These are phyloP conservation scores for Candidula unifasciata DNA, from an alignment of 2,888 invertebrate genomes.

Conservation along the genomic window DNA sequence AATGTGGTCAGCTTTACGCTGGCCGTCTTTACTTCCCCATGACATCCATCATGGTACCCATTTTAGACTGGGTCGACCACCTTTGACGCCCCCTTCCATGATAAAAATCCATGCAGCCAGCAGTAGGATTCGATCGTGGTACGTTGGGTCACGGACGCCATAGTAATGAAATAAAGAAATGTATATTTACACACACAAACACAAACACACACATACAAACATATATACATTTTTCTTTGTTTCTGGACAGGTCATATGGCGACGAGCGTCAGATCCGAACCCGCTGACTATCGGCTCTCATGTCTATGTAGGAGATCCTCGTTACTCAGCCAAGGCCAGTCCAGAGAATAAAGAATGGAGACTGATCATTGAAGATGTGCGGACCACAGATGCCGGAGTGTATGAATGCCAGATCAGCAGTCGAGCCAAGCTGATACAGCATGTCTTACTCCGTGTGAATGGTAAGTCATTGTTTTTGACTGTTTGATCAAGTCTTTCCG, in stretches of 20 bases:
- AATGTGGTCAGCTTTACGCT: too few relatives aligned
- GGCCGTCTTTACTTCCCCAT: too few relatives aligned
- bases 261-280: conserved; percentile 66
- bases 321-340: conserved; percentile 60
- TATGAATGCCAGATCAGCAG: conserved; percentile 72
- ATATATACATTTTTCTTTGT: neutral
- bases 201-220: too few relatives aligned
- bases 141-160: neutral
- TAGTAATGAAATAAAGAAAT: neutral
- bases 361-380: conserved; percentile 65
- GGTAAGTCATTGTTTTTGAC: too few relatives aligned
- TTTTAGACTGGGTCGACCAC: too few relatives aligned
- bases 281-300: conserved; percentile 68
- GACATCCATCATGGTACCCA: too few relatives aligned
- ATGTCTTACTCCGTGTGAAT: conserved; percentile 60
- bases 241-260: conserved; percentile 66
- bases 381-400: conserved; percentile 64
- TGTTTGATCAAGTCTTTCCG: too few relatives aligned
- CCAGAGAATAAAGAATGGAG: conserved; percentile 66
- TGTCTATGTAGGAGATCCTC: conserved; percentile 64
- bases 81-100: too few relatives aligned
- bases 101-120: too few relatives aligned
- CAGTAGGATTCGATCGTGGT: too few relatives aligned
- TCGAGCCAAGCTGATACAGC: conserved; percentile 60
- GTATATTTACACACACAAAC: too few relatives aligned